Evolutionary conservation across 2,888 invertebrate species (phyloP), one percentile per base, ranked within the genome.

Genomic region (Peribatodes rhomboidaria): DNA sequence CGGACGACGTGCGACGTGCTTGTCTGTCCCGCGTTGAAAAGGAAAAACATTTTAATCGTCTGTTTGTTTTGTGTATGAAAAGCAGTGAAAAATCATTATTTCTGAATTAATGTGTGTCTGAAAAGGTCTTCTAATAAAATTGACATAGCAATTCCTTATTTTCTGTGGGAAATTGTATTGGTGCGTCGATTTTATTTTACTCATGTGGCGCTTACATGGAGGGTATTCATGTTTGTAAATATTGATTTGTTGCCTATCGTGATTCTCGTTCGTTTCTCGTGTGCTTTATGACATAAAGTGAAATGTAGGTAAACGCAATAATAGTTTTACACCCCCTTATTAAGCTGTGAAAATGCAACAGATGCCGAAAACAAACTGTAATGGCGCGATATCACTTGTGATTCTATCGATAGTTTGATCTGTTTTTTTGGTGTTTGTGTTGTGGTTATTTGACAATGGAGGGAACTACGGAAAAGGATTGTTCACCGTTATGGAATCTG

Each of bases 401-500:
- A 83, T 78, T 71, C 62, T 68, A 61, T 64, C 66, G 69, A 74
- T 82, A 81, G 82, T 85, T 84, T 87, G 80, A 85, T 82, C 72
- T 79, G 82, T 78, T 81, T 80, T 74, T 81, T 73, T 76, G 70
- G 81, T 82, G 81, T 83, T 85, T 78, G 80, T 78, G 77, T 82
- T 80, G 80, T 82, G 84, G 82, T 84, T 84, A 76, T 84, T 81
- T 85, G 86, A 94, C 91, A 88, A 96, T 96, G 96, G 96, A 96
- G 94, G 95, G 95, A 82, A 95, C 94, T 83, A 89, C 90, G 57
- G 97, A 97, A 87, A 95, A 97, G 89, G 98, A 98, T 94, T 97
- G 97, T 87, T 97, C 97, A 87, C 98, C 97, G 76, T 94, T 98
- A 83, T 98, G 98, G 90, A 97, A 97, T 85, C 95, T 99, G 77